A percentile compares a stretch with the other conserved stretches of the same genome.
phyloP scores from a whole-genome alignment of 2,888 invertebrate species.

The Prenolepis imparis region DNA sequence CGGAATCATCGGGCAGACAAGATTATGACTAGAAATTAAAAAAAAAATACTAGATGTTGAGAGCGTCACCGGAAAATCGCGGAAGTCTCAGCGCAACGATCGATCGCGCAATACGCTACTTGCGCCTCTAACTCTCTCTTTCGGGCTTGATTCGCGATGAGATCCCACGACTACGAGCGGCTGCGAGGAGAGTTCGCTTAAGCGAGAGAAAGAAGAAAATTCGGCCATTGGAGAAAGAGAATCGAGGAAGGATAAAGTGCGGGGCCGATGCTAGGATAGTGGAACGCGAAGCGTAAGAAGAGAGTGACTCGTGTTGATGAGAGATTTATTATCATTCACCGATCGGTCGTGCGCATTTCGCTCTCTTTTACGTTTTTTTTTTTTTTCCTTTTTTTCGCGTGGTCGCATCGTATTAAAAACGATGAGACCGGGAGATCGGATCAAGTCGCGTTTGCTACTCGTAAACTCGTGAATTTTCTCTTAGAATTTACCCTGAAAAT shows the following conservation, averaged over 20 bases:
- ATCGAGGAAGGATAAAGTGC: conserved; percentile 7
- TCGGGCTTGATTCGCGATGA: conserved; percentile 32
- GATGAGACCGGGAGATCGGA: background rate
- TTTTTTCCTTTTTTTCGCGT: background rate
- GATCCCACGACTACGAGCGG: conserved; percentile 21
- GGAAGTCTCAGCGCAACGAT: conserved; percentile 39
- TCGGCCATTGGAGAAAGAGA: background rate
- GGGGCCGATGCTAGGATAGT: background rate
- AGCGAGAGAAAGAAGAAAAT: background rate
- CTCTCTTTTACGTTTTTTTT: background rate
- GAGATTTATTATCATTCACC: background rate
- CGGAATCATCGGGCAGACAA: background rate
- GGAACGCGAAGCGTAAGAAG: background rate
- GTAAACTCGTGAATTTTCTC: background rate
- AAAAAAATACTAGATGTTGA: background rate
- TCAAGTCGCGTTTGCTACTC: background rate
- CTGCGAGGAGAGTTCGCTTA: conserved; percentile 4
- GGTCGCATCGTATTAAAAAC: background rate
- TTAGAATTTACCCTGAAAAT: no score
- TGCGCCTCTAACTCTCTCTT: conserved; percentile 45
- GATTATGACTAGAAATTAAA: background rate
- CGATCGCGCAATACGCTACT: conserved; percentile 45
- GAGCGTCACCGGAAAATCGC: conserved; percentile 33
- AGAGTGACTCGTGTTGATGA: background rate
- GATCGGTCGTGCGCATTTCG: background rate